Conservation (phyloP, 1,140 invertebrate species). For the Lasaia peninsularis region DNA sequence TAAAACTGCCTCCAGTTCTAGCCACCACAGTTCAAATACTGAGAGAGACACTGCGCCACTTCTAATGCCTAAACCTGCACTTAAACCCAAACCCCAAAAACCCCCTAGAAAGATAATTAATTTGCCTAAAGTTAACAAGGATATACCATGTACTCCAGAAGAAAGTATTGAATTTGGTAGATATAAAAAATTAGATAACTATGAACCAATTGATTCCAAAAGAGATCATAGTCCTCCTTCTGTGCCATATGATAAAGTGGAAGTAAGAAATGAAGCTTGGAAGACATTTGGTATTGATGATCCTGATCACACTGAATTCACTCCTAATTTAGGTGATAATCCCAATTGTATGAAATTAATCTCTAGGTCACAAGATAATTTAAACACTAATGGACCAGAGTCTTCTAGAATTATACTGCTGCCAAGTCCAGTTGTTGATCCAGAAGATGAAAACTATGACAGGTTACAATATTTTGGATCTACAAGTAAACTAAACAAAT, state of each 20-base stretch:
- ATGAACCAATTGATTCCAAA: slow-evolving; percentile 68
- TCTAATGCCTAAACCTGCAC: slow-evolving; percentile 67
- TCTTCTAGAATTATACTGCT: slow-evolving; percentile 70
- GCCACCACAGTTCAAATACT: slow-evolving; percentile 54
- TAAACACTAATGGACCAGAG: slow-evolving; percentile 65
- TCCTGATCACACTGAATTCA: slow-evolving; percentile 80
- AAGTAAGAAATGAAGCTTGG: slow-evolving; percentile 86
- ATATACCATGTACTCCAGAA: slow-evolving; percentile 52
- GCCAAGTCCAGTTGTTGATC: slow-evolving; percentile 63
- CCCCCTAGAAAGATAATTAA: slow-evolving; percentile 80
- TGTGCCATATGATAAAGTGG: slow-evolving; percentile 82
- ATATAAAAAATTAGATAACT: slow-evolving; percentile 71
- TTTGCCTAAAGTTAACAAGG: slow-evolving; percentile 69
- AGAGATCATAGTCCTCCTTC: slow-evolving; percentile 49
- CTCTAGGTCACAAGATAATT: slow-evolving; percentile 72
- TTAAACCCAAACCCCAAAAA: slow-evolving; percentile 82
- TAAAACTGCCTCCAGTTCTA: slow-evolving; percentile 63
- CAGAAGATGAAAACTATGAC: slow-evolving; percentile 82
- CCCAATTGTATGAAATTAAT: slow-evolving; percentile 69
- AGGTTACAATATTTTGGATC: slow-evolving; percentile 88
- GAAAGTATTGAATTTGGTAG: slow-evolving; percentile 66
- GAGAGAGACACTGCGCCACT: slow-evolving; percentile 65
- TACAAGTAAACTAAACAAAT: slow-evolving; percentile 81
- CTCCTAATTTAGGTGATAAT: slow-evolving; percentile 58
- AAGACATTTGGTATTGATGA: slow-evolving; percentile 85